Conservation (phyloP, 2,797 vertebrate genomes). For the Spea hammondii region DNA sequence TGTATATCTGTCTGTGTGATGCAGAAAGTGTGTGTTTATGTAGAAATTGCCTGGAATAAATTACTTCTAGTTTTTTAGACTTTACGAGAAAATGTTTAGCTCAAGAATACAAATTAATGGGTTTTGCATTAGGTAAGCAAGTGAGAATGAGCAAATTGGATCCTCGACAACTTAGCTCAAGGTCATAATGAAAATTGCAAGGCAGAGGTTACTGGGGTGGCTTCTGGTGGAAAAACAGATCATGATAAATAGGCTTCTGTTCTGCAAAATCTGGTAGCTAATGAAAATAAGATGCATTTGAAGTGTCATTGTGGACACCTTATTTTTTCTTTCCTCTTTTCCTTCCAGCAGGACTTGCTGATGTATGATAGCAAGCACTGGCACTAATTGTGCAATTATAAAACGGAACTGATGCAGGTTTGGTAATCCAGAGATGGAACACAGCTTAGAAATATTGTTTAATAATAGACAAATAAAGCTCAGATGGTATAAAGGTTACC, state of each 20-base stretch:
- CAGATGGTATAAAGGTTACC: slow-evolving; percentile 73
- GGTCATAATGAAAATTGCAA: slow-evolving; percentile 89
- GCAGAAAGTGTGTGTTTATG: not conserved
- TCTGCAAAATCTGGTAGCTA: slow-evolving; percentile 93
- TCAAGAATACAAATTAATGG: slow-evolving; percentile 86
- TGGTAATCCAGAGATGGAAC: slow-evolving; percentile 77
- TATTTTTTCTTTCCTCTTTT: slow-evolving; percentile 59
- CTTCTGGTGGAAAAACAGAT: slow-evolving; percentile 87
- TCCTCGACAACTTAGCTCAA: slow-evolving; percentile 80
- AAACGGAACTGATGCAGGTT: slow-evolving; percentile 88
- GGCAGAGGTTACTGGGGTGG: slow-evolving; percentile 75
- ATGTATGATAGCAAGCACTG: slow-evolving; percentile 92
- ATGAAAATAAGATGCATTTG: slow-evolving; percentile 83
- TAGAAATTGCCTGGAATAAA: slow-evolving; percentile 20
- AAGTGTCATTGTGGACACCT: slow-evolving; percentile 74
- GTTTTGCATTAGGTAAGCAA: slow-evolving; percentile 87
- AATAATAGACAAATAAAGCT: slow-evolving; percentile 82
- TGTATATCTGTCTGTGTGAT: slow-evolving; percentile 54
- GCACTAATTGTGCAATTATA: slow-evolving; percentile 99
- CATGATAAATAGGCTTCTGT: slow-evolving; percentile 94
- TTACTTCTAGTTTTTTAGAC: slow-evolving; percentile 79
- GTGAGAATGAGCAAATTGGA: slow-evolving; percentile 92
- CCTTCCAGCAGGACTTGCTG: slow-evolving; percentile 79
- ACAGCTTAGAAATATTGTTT: slow-evolving; percentile 80
- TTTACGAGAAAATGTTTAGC: slow-evolving; percentile 75